A percentile compares a stretch with the other conserved stretches of the same genome.
Evolutionary conservation across 2,797 vertebrate species (phyloP).

Genomic region (Sebastes dallii): DNA sequence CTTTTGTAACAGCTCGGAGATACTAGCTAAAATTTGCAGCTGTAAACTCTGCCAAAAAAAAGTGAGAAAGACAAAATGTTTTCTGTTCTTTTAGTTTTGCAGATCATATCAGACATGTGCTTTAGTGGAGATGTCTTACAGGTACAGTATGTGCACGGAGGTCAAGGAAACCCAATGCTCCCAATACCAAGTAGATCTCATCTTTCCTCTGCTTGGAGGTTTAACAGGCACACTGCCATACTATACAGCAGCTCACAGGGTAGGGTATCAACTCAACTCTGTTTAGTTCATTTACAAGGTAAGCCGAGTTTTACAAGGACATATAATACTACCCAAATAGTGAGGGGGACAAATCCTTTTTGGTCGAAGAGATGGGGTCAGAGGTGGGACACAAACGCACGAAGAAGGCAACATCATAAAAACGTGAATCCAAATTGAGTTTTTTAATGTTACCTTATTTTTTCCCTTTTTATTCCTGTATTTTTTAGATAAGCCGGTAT

Average conservation of each 20-base stretch:
- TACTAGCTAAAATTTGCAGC: conserved; percentile 35
- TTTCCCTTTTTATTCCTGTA: not conserved
- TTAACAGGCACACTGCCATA: conserved; percentile 26
- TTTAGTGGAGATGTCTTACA: not conserved
- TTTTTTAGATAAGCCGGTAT: not conserved
- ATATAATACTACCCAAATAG: conserved; percentile 44
- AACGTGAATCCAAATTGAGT: not conserved
- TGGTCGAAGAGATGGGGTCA: conserved; percentile 6
- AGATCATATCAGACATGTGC: not conserved
- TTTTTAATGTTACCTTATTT: not conserved
- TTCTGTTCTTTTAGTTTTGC: conserved; percentile 7
- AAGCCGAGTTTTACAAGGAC: conserved; percentile 57
- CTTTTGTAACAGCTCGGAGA: conserved; percentile 47
- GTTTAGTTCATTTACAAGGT: conserved; percentile 63
- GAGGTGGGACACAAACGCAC: conserved; percentile 14
- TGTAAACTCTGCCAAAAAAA: conserved; percentile 6
- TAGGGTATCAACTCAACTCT: conserved; percentile 35
- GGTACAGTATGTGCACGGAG: not conserved
- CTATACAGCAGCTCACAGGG: conserved; percentile 24
- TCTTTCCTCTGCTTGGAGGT: conserved; percentile 26
- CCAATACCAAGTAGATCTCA: conserved; percentile 34
- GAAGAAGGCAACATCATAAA: not conserved
- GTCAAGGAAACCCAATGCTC: not conserved
- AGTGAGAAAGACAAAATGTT: not conserved
- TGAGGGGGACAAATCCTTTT: conserved; percentile 6